Evolutionary conservation across 2,797 vertebrate species (phyloP), one percentile per base, ranked within the genome.

Genomic region (Hapalemur alaotrensis): DNA sequence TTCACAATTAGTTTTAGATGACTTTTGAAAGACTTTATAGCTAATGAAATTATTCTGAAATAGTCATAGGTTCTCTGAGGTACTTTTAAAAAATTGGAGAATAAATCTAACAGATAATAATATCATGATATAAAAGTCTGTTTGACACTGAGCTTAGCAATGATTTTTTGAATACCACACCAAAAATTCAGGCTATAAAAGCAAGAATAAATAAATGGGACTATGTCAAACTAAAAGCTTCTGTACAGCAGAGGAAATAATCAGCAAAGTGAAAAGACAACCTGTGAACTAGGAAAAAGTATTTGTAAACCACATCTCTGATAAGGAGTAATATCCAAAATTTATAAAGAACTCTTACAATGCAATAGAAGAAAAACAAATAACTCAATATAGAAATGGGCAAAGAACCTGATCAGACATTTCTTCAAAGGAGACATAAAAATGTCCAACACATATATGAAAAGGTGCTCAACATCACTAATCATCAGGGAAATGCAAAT

Each of bases 11-110:
- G 10, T 86, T 96, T 95, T 96, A 85, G 85, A 81, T 96, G 57
- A 84, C 1, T 97, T 30, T 10, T 83, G 43, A 97, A 96, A 96
- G 54, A 0, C 73, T 97, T 90, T 70, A 17, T 25, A 48, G 6
- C 2, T 96, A 96, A 96, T 85, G 0, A 96, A 97, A 14, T 73
- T 97, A 76, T 96, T 97, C 52, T 88, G 13, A 43, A 96, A 54
- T 95, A 93, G 43, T 93, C 87, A 22, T n/a, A 95, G 1, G 0
- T 79, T 91, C 54, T 95, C 70, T 94, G 76, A 88, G 48, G 18
- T 72, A 92, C 89, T 93, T 2, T 75, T 80, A 65, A 97, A 91
- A 7, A 32, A 90, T 65, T 92, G 70, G 75, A 73, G 48, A 95
- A 92, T 76, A 95, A 97, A 93, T 54, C 15, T 80, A 63, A 28